Conservation (phyloP, 2,113 vertebrate species). For the Benitochromis conjunctus region DNA sequence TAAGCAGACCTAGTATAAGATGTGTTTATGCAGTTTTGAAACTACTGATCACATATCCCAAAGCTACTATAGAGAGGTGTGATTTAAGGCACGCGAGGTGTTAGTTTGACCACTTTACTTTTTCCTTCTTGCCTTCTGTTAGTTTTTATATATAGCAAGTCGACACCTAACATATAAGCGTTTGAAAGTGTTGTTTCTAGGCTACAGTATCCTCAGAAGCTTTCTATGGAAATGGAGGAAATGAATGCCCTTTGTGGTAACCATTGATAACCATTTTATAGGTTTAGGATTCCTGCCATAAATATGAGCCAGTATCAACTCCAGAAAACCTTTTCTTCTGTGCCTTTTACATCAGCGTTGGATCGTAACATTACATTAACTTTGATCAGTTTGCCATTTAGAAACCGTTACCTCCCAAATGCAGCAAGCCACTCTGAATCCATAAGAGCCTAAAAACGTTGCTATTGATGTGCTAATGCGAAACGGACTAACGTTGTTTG, state of each 20-base stretch:
- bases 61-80: background rate
- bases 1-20: slow-evolving; percentile 6
- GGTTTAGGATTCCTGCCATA: background rate
- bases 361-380: background rate
- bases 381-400: background rate
- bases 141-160: background rate
- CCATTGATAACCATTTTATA: background rate
- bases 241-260: background rate
- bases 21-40: background rate
- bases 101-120: background rate
- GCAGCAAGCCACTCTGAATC: background rate
- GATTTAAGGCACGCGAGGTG: background rate
- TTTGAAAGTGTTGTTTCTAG: background rate
- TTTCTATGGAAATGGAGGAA: background rate
- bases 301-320: background rate
- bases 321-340: background rate
- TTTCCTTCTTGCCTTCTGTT: background rate
- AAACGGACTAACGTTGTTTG: background rate
- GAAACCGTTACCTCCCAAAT: background rate
- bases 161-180: background rate
- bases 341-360: background rate
- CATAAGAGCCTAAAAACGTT: background rate
- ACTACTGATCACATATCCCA: background rate
- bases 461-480: background rate
- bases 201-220: background rate